Base-by-base conservation (phyloP, 2,113 vertebrate genomes). In the Chunga burmeisteri region DNA sequence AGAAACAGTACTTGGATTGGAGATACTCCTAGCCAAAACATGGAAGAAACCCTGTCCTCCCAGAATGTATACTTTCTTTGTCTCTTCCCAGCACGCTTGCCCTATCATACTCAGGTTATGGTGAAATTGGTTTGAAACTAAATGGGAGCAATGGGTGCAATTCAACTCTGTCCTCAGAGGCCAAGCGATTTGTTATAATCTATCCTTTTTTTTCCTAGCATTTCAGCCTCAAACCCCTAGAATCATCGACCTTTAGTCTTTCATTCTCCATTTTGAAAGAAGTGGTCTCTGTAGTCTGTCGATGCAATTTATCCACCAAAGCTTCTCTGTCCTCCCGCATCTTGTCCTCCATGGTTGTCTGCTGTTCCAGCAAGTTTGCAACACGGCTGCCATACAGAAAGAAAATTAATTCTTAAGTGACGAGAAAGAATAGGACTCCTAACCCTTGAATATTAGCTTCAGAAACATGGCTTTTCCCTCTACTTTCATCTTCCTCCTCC, bases 181-280 rank as follows among this genome's bases (percentile, higher is more conserved):
- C 38, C 80, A 81, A 82, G 53, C 16, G 84, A 40, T 12, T 59
- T 62, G n/a, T 27, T 50, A 8, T 7, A 59, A 70, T 67, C 86
- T 42, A 29, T 66, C 40, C 15, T 40, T 55, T 55, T 72, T 32
- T 21, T 3, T 12, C 25, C 61, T 5, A 40, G 14, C n/a, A 74
- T 50, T 68, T 21, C 3, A 88, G 59, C 67, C 70, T 46, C 34
- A 55, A 67, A 63, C 5, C 11, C 18, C 40, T 38, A 21, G 10
- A 61, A 21, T 27, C 21, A 79, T 93, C 50, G 56, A 99, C 99
- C 99, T 99, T 99, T 6, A 99, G 98, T 70, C 94, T 98, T 91
- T 99, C 99, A 11, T 99, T 99, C 84, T 99, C 99, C 63, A 99
- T 94, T 68, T 98, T 98, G 68, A 98, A 96, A 15, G 97, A 52